Evolutionary conservation across 2,888 invertebrate genomes (phyloP), one percentile per base, ranked within the genome.

Genomic region (Pemphredon lugubris): DNA sequence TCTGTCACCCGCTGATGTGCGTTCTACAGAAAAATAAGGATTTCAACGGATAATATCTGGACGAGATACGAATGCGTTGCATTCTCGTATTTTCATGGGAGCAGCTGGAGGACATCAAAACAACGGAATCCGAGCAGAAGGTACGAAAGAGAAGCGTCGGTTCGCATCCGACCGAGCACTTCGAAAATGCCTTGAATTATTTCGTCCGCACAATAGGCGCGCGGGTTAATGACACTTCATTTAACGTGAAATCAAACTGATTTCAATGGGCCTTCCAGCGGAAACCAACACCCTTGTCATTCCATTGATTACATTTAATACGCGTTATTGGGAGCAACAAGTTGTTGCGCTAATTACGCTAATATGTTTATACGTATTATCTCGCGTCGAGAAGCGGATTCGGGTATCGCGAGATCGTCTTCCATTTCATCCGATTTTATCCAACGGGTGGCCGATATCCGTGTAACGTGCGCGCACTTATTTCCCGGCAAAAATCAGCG

Each of bases 21-120:
- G 9, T 50, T 50, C 34, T 16, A 14, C 32, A 34, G 21, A 32
- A 50, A 32, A 32, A 32, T 32, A 18, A 16, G 34, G 26, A 23
- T 45, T 50, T 16, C 18, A 11, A 23, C 7, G 9, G 6, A 23
- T 18, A 13, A 34, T 32, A 34, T 16, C 50, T 14, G 2, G 2
- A 14, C 23, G 45, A 26, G 6, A 45, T 45, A 45, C 23, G 18
- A 6, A 23, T 23, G 45, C 26, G 13, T 23, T 13, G 11, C 13
- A 23, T 13, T 45, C 23, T 21, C 26, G 5, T 21, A 23, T 45
- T 45, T 45, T 26, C 45, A 13, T 16, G 9, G 16, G 1, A 20
- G 42, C 42, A 4, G 3, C 11, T n/a, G 16, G 11, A 16, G 20
- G n/a, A 42, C 42, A 21, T 45, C 18, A 26, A n/a, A 21, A 18